Conservation (phyloP, 35 echinoderm and acorn worm species). For the Apostichopus californicus region DNA sequence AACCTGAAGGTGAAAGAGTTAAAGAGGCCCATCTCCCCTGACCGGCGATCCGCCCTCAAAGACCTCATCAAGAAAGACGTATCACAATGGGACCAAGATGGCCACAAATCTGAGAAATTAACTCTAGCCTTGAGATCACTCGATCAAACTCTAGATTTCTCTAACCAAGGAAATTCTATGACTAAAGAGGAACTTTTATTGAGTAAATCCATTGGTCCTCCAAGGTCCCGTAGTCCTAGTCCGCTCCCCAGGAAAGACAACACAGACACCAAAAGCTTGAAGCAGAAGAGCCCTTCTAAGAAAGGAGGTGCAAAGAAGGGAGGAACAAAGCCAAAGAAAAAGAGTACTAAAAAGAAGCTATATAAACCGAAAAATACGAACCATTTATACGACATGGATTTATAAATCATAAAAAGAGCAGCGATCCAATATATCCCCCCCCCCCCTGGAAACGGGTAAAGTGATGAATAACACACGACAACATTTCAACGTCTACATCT, state of each 20-base stretch:
- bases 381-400: slow-evolving; percentile 51
- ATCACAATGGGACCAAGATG: slow-evolving; percentile 73
- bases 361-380: slow-evolving; percentile 41
- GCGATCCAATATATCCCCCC: too few species aligned
- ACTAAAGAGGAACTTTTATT: slow-evolving; percentile 81
- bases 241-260: slow-evolving; percentile 2
- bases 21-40: slow-evolving; percentile 69
- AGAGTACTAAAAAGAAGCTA: slow-evolving; percentile 22
- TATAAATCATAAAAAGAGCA: not conserved
- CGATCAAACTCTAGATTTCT: slow-evolving; percentile 85
- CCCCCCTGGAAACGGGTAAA: too few species aligned
- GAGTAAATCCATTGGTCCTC: slow-evolving; percentile 77
- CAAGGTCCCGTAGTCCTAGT: slow-evolving; percentile 35
- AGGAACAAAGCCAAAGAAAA: slow-evolving; percentile 25
- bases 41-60: slow-evolving; percentile 62
- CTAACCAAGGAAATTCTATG: slow-evolving; percentile 54
- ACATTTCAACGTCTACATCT: too few species aligned
- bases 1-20: slow-evolving; percentile 64
- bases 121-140: slow-evolving; percentile 73
- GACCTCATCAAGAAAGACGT: slow-evolving; percentile 74
- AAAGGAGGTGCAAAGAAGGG: slow-evolving; percentile 34
- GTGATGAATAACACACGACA: too few species aligned
- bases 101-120: slow-evolving; percentile 70
- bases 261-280: not conserved
- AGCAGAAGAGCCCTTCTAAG: not conserved